Percentiles rank a stretch among this genome's conserved stretches.
phyloP scores from a whole-genome alignment of 2,888 invertebrate genomes.

The Polyploca ridens region DNA sequence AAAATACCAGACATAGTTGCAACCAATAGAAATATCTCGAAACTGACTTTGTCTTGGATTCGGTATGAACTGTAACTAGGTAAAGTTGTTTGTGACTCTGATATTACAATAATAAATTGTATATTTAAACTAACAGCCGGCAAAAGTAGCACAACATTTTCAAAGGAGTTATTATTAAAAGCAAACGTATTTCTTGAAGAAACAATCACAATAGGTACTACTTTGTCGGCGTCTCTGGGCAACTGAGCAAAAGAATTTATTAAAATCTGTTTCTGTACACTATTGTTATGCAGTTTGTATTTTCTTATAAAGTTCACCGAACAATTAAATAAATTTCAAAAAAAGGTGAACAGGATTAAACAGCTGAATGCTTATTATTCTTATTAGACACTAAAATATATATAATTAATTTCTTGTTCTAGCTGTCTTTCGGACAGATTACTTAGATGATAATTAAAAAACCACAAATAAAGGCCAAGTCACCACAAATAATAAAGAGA shows the following conservation, averaged over 20 bases:
- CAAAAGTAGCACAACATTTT: neutral
- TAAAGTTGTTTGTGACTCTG: neutral
- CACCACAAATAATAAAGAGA: no score
- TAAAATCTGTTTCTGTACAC: conserved; percentile 25
- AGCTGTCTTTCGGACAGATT: no score
- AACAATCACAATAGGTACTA: conserved; percentile 35
- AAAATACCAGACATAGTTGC: neutral
- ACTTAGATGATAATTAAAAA: no score
- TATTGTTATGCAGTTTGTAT: conserved; percentile 16
- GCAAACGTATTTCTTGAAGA: conserved; percentile 29
- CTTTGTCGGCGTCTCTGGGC: conserved; percentile 27
- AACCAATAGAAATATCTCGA: neutral
- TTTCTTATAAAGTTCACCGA: neutral
- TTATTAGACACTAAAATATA: no score
- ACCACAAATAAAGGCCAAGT: no score
- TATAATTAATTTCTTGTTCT: no score
- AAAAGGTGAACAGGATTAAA: no score
- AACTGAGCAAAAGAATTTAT: conserved; percentile 28
- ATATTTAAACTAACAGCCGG: neutral
- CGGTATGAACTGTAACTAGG: neutral
- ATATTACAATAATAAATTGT: conserved; percentile 7
- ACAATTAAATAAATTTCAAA: neutral
- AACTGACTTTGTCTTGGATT: neutral
- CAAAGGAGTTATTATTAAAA: conserved; percentile 38
- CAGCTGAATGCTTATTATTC: no score